Percentiles rank a stretch among this genome's conserved stretches.
phyloP scores from a whole-genome alignment of 2,888 invertebrate species.

The Andrena chrysosceles region DNA sequence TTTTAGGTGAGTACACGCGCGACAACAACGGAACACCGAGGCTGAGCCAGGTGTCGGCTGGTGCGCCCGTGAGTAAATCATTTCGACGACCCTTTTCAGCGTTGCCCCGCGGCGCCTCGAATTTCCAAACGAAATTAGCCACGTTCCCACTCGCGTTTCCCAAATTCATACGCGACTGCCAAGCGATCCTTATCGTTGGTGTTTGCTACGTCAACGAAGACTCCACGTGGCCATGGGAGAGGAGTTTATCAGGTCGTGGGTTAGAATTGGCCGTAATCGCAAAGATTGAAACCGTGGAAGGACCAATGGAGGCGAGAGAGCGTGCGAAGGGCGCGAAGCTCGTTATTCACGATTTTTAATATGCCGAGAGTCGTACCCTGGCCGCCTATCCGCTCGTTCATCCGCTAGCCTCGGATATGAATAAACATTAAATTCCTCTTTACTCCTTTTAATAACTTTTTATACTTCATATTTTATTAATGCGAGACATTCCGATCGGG shows the following conservation, averaged over 20 bases:
- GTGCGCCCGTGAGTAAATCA: slow-evolving; percentile 37
- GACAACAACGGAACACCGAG: slow-evolving; percentile 20
- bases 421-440: slow-evolving; percentile 81
- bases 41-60: slow-evolving; percentile 22
- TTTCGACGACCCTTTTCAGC: neutral
- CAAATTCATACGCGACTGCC: no score
- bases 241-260: slow-evolving; percentile 60
- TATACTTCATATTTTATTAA: slow-evolving; percentile 83
- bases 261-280: slow-evolving; percentile 70
- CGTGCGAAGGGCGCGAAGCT: slow-evolving; percentile 28
- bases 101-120: neutral
- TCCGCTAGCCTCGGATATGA: slow-evolving; percentile 71
- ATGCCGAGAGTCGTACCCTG: slow-evolving; percentile 61
- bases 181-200: neutral
- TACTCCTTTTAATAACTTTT: slow-evolving; percentile 81
- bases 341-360: slow-evolving; percentile 73
- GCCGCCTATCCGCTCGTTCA: slow-evolving; percentile 28
- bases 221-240: neutral
- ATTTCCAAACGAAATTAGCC: neutral
- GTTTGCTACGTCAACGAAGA: neutral
- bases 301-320: neutral
- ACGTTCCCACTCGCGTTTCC: no score
- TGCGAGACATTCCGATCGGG: slow-evolving; percentile 79
- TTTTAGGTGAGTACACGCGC: slow-evolving; percentile 69
- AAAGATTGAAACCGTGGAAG: slow-evolving; percentile 55